phyloP scores from a whole-genome alignment of 2,797 vertebrate genomes.

The Carcharodon carcharias region DNA sequence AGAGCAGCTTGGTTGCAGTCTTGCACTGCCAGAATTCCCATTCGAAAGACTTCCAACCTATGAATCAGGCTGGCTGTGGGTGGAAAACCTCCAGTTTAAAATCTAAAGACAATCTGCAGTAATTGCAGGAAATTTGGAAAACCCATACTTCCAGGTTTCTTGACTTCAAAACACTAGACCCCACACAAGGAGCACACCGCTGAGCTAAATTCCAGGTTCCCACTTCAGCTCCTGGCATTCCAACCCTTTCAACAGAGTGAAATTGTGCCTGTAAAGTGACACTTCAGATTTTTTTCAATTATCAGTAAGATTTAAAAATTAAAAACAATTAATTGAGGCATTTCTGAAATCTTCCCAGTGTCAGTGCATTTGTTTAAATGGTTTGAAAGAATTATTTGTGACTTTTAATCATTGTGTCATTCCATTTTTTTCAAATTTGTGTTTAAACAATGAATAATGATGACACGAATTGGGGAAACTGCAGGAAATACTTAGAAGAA shows the following conservation, averaged over 20 bases:
- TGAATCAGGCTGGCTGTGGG: too few species aligned
- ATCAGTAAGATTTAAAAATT: background rate
- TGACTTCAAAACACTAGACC: background rate
- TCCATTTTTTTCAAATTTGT: background rate
- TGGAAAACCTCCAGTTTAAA: too few species aligned
- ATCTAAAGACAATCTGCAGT: too few species aligned
- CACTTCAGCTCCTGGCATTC: background rate
- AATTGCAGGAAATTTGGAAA: too few species aligned
- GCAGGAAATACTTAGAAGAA: background rate
- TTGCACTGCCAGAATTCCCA: too few species aligned
- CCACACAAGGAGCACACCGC: background rate
- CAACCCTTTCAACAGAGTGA: background rate
- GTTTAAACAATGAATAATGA: background rate
- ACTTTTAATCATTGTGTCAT: background rate
- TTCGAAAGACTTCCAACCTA: too few species aligned
- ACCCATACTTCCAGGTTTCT: too few species aligned
- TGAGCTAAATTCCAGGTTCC: background rate
- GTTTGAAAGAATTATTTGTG: background rate
- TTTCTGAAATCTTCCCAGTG: background rate
- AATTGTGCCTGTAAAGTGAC: background rate
- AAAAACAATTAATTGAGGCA: background rate
- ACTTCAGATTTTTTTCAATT: background rate
- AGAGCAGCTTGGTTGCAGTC: too few species aligned
- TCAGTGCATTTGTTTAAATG: background rate
- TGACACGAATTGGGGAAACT: background rate